These are phyloP conservation scores for Nothoprocta pentlandii DNA, from an alignment of 2,113 vertebrate species.

Conservation along the genomic window DNA sequence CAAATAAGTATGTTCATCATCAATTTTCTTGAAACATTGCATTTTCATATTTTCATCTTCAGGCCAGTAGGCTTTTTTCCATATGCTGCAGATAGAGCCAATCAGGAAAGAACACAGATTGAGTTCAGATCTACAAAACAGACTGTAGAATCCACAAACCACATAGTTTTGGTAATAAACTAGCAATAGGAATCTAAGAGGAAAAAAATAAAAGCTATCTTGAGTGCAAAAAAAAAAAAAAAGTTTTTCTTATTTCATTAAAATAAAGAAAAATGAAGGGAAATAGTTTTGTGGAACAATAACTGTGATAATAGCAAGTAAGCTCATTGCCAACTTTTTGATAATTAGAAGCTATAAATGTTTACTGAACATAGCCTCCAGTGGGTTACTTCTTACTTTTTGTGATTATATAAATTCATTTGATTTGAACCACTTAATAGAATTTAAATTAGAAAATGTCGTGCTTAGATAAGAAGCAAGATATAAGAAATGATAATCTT, in stretches of 20 bases:
- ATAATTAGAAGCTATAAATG: slow-evolving; percentile 31
- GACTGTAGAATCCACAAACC: neutral
- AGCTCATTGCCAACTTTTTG: slow-evolving; percentile 3
- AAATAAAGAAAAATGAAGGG: neutral
- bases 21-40: neutral
- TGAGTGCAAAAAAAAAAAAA: neutral
- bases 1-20: neutral
- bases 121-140: neutral
- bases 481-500: neutral
- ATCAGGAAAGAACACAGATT: neutral
- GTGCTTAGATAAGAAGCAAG: slow-evolving; percentile 10
- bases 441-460: slow-evolving; percentile 45
- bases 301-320: slow-evolving; percentile 37
- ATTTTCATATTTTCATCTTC: neutral
- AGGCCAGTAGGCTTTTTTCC: neutral
- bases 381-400: slow-evolving; percentile 9
- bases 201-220: neutral
- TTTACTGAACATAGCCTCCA: slow-evolving; percentile 8
- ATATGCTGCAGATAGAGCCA: neutral
- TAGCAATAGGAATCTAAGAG: neutral
- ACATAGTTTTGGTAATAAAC: neutral
- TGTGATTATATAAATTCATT: slow-evolving; percentile 33
- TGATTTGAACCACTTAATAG: slow-evolving; percentile 23
- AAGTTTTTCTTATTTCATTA: neutral
- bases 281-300: slow-evolving; percentile 2